Conservation (phyloP, 2,113 vertebrate species). For the Labeo rohita region DNA sequence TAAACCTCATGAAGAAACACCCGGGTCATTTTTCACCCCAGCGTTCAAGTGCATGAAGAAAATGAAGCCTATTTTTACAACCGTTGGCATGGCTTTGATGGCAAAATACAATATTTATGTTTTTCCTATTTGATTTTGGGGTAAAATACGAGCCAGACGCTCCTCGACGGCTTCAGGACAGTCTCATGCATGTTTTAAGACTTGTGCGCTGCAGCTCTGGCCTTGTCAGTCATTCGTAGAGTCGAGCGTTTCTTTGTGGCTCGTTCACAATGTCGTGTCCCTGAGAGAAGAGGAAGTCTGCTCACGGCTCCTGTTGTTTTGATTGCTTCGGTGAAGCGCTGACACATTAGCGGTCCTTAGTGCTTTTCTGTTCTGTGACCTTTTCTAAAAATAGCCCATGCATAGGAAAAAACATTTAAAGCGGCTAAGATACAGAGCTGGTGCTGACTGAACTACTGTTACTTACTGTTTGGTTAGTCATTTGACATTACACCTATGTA, state of each 20-base stretch:
- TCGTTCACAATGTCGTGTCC: not conserved
- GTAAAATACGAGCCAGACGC: not conserved
- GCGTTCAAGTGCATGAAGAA: not conserved
- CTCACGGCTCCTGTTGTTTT: not conserved
- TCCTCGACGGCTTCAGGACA: not conserved
- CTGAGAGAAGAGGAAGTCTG: not conserved
- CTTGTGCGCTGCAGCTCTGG: not conserved
- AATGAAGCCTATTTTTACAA: constrained; percentile 1
- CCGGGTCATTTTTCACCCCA: not conserved
- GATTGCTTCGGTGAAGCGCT: not conserved
- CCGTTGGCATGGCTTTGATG: not conserved
- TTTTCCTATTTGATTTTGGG: not conserved
- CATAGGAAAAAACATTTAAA: not conserved
- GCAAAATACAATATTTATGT: not conserved
- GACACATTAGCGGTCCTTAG: not conserved
- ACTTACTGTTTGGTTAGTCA: not conserved
- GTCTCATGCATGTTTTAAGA: not conserved
- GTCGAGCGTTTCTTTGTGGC: not conserved
- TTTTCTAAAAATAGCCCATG: constrained; percentile 24
- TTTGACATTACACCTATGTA: too few species aligned
- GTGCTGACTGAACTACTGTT: not conserved
- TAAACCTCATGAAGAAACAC: not conserved
- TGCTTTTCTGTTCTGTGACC: not conserved
- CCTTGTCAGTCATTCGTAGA: constrained; percentile 19
- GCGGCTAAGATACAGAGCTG: not conserved